Conservation (phyloP, 2,888 invertebrate species). For the Fragum sueziense region DNA sequence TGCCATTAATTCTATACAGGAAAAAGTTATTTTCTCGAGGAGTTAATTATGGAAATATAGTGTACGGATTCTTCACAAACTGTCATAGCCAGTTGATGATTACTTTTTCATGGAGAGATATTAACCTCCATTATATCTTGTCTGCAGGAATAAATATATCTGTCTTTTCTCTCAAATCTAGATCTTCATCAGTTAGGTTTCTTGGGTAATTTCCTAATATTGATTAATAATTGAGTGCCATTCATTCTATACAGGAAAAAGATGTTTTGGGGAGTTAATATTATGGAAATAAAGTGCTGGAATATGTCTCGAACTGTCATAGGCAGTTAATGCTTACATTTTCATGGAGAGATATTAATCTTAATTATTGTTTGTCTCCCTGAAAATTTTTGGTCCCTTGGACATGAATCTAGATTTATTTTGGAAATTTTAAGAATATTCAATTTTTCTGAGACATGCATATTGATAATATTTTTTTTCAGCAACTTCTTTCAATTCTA, state of each 20-base stretch:
- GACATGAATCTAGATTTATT: too few relatives aligned
- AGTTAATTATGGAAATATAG: constrained; percentile 8
- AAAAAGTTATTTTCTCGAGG: background rate
- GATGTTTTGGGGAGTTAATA: background rate
- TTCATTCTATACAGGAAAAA: background rate
- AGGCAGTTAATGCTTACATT: background rate
- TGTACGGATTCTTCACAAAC: background rate
- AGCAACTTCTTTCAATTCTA: too few relatives aligned
- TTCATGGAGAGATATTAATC: background rate
- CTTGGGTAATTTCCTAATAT: too few relatives aligned
- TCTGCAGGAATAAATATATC: background rate
- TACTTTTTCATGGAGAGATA: background rate
- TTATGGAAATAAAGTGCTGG: background rate
- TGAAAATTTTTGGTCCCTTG: too few relatives aligned
- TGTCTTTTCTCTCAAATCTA: too few relatives aligned
- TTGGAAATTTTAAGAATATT: too few relatives aligned
- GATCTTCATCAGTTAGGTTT: too few relatives aligned
- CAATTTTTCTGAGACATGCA: too few relatives aligned
- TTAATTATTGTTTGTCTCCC: too few relatives aligned
- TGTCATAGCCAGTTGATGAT: constrained; percentile 5
- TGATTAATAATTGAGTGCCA: too few relatives aligned
- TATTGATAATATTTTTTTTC: too few relatives aligned
- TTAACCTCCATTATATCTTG: background rate
- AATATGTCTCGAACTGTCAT: constrained; percentile 11
- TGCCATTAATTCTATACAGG: background rate